Conservation (phyloP, 1,140 invertebrate species). For the Arion vulgaris region DNA sequence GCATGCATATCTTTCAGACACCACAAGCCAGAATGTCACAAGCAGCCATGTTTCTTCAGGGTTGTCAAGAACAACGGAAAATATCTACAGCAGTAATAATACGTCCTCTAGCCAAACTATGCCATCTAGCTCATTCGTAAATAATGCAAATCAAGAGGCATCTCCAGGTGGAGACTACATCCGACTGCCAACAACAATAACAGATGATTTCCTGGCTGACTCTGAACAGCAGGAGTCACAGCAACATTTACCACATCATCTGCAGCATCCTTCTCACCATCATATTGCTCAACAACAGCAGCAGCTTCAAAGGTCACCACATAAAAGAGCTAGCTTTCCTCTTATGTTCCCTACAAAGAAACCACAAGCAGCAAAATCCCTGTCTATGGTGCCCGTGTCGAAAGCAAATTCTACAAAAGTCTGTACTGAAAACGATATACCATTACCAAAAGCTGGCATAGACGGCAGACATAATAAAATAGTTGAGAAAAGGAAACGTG, state of each 20-base stretch:
- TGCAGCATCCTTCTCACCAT: background rate
- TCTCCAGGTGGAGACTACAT: background rate
- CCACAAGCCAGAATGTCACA: background rate
- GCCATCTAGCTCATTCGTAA: background rate
- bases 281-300: background rate
- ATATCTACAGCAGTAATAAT: background rate
- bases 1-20: background rate
- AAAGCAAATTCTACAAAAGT: slow-evolving; percentile 25
- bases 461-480: background rate
- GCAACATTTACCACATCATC: background rate
- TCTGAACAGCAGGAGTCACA: background rate
- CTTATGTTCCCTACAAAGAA: background rate
- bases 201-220: background rate
- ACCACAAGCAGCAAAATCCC: background rate
- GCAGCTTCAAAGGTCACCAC: slow-evolving; percentile 15
- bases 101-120: background rate
- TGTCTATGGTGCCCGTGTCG: background rate
- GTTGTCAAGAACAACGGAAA: background rate
- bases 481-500: background rate
- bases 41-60: background rate
- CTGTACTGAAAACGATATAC: background rate
- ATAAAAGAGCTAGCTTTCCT: slow-evolving; percentile 38
- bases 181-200: background rate
- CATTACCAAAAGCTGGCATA: background rate
- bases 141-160: background rate